Base-by-base conservation (phyloP, 1,140 invertebrate genomes). In the Anastrepha obliqua region DNA sequence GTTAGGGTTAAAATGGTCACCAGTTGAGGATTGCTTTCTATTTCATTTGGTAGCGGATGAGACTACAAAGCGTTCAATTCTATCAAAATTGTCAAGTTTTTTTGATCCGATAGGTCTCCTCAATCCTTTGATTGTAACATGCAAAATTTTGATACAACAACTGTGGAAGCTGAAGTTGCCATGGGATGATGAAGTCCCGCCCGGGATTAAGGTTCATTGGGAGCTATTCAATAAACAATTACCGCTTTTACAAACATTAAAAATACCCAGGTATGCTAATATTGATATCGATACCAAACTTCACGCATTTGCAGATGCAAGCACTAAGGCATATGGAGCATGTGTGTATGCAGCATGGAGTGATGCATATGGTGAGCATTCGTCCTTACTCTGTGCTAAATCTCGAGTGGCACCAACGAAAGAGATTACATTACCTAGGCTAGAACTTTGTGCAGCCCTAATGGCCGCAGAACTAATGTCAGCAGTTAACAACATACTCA, bases 1-100 rank as follows among this genome's bases (percentile, higher is more conserved):
- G 1, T 65, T 93, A 9, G 92, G 93, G 1, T 44, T 93, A 0
- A 29, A 74, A 13, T 94, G 93, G 93, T 67, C 89, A 86, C 89
- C 91, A 3, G n/a, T 8, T 0, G 11, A 17, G 0, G 93, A 93
- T 86, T 2, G 39, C 58, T 20, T 91, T 90, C 70, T 39, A 65
- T 70, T 89, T 89, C 55, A 78, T 59, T 6, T n/a, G 89, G 4
- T 13, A 55, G 11, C 11, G 39, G 20, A 42, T 29, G 85, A n/a
- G 0, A 2, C 7, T 59, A 89, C 89, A 5, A 91, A 91, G 87
- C 51, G 89, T 15, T 20, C 70, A 87, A 55, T 91, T 55, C 64
- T 91, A n/a, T 89, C 88, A 13, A 58, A 55, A 58, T 88, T 90
- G 11, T 86, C 85, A 17, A 89, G 88, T 87, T 89, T 91, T 15